These are phyloP conservation scores for Scotopteryx bipunctaria DNA, from an alignment of 2,888 invertebrate genomes.

Conservation along the genomic window DNA sequence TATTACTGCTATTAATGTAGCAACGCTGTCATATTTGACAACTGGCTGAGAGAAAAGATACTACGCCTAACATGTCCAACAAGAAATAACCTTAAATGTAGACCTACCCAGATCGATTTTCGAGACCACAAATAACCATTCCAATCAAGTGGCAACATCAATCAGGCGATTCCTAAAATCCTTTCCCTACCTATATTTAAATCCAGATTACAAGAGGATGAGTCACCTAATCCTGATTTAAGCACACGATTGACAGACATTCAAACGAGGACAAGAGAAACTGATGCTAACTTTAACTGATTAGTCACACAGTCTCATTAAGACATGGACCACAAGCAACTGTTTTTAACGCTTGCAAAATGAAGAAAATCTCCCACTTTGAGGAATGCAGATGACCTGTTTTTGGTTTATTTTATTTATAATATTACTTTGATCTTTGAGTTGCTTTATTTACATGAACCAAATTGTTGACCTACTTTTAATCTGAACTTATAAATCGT, in stretches of 20 bases:
- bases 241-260: conserved; percentile 24
- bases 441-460: background rate
- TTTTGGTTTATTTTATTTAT: background rate
- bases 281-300: conserved; percentile 26
- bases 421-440: no score
- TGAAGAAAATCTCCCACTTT: no score
- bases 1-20: no score
- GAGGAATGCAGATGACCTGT: no score
- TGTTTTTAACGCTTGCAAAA: no score
- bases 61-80: no score
- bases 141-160: background rate
- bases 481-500: no score
- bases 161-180: background rate
- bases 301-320: conserved; percentile 21
- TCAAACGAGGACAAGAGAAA: conserved; percentile 25
- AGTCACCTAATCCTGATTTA: conserved; percentile 26
- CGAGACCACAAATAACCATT: background rate
- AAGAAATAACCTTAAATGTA: no score
- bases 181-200: conserved; percentile 1
- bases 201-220: conserved; percentile 16
- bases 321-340: conserved; percentile 5
- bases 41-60: no score
- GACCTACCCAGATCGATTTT: background rate
- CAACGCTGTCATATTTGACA: no score
- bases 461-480: background rate